phyloP scores from a whole-genome alignment of 2,113 vertebrate genomes.

The Lamprotornis superbus region DNA sequence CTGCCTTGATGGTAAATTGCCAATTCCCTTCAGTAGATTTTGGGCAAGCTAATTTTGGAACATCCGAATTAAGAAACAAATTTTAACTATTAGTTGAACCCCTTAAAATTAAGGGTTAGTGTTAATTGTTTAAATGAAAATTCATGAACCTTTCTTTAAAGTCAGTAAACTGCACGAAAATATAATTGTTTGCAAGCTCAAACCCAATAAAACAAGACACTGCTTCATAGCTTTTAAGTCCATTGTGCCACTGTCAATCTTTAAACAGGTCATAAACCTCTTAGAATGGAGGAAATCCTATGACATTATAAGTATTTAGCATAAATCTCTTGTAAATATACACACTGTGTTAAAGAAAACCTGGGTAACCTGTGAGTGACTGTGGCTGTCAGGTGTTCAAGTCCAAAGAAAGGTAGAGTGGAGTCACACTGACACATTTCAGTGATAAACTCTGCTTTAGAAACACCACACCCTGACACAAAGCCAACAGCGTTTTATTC shows the following conservation, averaged over 20 bases:
- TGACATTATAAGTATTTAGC: neutral
- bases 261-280: neutral
- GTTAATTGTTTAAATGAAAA: neutral
- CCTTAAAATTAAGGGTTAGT: neutral
- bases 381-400: neutral
- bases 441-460: neutral
- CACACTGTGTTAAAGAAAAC: neutral
- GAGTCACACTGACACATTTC: neutral
- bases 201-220: neutral
- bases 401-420: neutral
- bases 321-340: neutral
- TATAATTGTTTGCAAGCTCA: neutral
- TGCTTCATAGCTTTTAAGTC: neutral
- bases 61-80: neutral
- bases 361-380: neutral
- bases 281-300: neutral
- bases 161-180: neutral
- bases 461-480: neutral
- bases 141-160: neutral
- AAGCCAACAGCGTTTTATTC: neutral
- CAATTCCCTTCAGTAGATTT: neutral
- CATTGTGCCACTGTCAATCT: neutral
- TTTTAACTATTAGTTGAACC: neutral
- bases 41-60: neutral
- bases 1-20: neutral